phyloP scores from a whole-genome alignment of 2,113 vertebrate genomes.

The Pseudolaguvia tuberculata region DNA sequence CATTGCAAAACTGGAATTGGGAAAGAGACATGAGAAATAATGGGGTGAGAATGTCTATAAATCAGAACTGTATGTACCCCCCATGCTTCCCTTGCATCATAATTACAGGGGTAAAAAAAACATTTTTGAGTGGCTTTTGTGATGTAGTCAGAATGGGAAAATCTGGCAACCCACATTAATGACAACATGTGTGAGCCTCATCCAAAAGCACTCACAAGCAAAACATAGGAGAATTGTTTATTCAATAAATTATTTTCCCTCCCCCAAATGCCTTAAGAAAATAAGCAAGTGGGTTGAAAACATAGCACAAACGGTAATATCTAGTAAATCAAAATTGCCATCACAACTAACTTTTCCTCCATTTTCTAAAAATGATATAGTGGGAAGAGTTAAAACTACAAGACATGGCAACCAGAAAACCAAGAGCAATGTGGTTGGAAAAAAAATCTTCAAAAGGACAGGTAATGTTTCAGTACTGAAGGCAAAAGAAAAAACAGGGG shows the following conservation, averaged over 20 bases:
- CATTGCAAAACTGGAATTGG: no score
- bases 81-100: no score
- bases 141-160: no score
- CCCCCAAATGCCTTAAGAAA: not conserved
- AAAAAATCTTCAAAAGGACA: not conserved
- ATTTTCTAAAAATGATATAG: not conserved
- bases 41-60: not conserved
- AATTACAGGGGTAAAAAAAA: no score
- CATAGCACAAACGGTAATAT: not conserved
- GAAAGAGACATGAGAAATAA: no score
- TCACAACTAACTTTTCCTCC: not conserved
- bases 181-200: no score
- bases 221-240: no score
- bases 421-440: not conserved
- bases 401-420: constrained; percentile 5
- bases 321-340: no score
- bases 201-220: no score
- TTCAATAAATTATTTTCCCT: no score
- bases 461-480: constrained; percentile 12
- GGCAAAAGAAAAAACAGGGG: not conserved
- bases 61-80: not conserved
- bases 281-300: not conserved
- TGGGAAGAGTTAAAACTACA: not conserved
- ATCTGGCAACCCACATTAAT: not conserved
- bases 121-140: no score